Percentiles rank a stretch among this genome's conserved stretches.
Evolutionary conservation across 2,797 vertebrate genomes (phyloP).

Genomic region (Adrianichthys oophorus): DNA sequence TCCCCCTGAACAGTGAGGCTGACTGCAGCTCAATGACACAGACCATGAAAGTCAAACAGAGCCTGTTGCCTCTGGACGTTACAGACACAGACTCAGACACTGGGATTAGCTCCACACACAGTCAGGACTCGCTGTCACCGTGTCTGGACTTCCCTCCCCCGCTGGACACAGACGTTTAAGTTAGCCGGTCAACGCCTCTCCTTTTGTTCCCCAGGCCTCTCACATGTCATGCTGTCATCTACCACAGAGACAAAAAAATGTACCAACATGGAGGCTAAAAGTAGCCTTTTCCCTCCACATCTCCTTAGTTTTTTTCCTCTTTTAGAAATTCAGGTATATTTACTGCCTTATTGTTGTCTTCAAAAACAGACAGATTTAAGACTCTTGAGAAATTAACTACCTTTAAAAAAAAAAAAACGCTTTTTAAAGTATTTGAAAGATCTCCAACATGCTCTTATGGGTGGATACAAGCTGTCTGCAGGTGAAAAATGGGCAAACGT

Average conservation of each 20-base stretch:
- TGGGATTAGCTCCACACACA: slow-evolving; percentile 97
- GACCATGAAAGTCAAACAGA: slow-evolving; percentile 71
- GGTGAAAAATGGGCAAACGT: no score
- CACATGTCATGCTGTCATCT: background rate
- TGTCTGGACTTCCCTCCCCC: slow-evolving; percentile 76
- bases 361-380: no score
- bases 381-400: no score
- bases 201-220: no score
- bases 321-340: background rate
- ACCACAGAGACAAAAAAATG: background rate
- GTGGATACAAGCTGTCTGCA: no score
- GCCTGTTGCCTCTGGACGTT: slow-evolving; percentile 74
- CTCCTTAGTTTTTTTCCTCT: background rate
- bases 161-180: slow-evolving; percentile 76
- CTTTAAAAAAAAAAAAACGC: no score
- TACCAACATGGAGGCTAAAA: no score
- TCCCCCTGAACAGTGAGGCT: slow-evolving; percentile 54
- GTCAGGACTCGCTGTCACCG: slow-evolving; percentile 91
- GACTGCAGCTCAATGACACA: slow-evolving; percentile 51
- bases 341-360: no score
- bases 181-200: slow-evolving; percentile 6
- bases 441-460: no score
- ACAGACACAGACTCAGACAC: slow-evolving; percentile 98
- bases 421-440: no score
- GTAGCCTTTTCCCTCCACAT: no score